These are phyloP conservation scores for Spheniscus humboldti DNA, from an alignment of 2,797 vertebrate genomes.

Conservation along the genomic window DNA sequence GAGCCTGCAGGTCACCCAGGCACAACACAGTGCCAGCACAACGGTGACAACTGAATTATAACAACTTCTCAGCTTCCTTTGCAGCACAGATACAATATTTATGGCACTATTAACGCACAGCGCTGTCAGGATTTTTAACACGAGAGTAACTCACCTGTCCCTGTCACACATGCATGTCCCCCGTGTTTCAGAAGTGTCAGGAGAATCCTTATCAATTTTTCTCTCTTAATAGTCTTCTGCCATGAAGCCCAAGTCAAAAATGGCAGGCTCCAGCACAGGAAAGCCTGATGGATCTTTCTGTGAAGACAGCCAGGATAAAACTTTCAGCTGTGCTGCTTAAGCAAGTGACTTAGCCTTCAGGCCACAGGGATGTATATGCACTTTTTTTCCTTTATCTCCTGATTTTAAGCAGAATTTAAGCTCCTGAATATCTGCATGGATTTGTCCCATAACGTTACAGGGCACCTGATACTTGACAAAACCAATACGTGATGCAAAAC, in stretches of 20 bases:
- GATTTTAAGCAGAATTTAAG: background rate
- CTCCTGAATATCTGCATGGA: background rate
- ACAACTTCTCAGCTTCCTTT: constrained; percentile 39
- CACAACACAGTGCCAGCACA: constrained; percentile 22
- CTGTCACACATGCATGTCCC: background rate
- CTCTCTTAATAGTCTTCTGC: constrained; percentile 32
- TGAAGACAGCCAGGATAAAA: background rate
- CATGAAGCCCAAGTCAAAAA: background rate
- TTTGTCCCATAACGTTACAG: background rate
- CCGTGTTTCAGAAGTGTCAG: constrained; percentile 3
- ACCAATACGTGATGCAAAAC: background rate
- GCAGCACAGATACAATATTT: constrained; percentile 53
- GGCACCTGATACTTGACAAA: background rate
- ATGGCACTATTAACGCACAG: constrained; percentile 54
- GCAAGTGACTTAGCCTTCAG: background rate
- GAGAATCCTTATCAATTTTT: constrained; percentile 32
- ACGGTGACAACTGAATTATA: constrained; percentile 48
- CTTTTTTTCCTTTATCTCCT: background rate
- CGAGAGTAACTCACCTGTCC: constrained; percentile 28
- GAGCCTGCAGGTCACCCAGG: constrained; percentile 48
- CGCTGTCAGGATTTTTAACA: constrained; percentile 45
- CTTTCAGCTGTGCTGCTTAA: background rate
- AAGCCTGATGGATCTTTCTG: background rate
- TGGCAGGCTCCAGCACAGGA: background rate
- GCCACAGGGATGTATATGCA: background rate